phyloP scores from a whole-genome alignment of 92 coral and sea anemone genomes.

The Epizoanthus rinbou region DNA sequence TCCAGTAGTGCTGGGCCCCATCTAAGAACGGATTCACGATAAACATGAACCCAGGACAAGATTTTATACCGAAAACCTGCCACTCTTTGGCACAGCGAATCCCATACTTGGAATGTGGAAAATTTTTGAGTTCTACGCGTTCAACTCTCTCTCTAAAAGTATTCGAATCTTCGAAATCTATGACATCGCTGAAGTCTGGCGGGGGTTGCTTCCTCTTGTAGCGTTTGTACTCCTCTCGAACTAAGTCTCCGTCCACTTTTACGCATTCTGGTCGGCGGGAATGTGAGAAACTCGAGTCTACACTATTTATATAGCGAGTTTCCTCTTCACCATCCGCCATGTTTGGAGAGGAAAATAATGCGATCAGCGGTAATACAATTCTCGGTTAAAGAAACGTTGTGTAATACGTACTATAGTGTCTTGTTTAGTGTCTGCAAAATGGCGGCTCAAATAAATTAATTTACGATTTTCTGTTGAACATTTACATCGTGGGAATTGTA shows the following conservation, averaged over 20 bases:
- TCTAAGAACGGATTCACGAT: constrained; percentile 86
- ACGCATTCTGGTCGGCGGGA: background rate
- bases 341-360: background rate
- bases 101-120: constrained; percentile 69
- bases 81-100: constrained; percentile 76
- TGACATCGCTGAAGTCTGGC: constrained; percentile 91
- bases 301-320: background rate
- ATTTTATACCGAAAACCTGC: constrained; percentile 70
- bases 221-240: constrained; percentile 94
- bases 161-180: constrained; percentile 81
- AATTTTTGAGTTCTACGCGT: constrained; percentile 39
- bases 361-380: constrained; percentile 8
- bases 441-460: no score
- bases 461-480: no score
- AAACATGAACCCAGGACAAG: constrained; percentile 88
- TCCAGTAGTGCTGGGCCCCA: constrained; percentile 95
- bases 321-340: constrained; percentile 19
- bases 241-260: constrained; percentile 58
- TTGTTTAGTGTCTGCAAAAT: background rate
- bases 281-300: background rate
- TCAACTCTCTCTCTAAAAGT: constrained; percentile 69
- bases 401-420: background rate
- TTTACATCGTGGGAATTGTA: no score
- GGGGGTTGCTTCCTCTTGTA: constrained; percentile 92
- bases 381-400: background rate